Conservation (phyloP, 2,888 invertebrate species). For the Brachyopa scutellaris region DNA sequence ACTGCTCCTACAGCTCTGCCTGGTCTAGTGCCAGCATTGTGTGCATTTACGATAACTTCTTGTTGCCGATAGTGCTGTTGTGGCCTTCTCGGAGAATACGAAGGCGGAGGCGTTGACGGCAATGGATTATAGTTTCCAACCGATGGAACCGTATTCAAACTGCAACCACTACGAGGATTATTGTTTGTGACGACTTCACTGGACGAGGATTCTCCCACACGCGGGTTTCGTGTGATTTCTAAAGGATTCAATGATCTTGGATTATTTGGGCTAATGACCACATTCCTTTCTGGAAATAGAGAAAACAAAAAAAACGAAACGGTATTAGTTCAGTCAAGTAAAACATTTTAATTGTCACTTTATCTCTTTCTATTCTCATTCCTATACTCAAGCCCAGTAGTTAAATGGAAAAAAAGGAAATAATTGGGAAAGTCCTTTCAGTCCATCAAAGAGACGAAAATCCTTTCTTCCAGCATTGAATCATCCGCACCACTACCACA, state of each 20-base stretch:
- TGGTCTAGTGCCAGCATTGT: constrained; percentile 39
- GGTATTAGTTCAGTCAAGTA: constrained; percentile 39
- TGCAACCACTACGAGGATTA: constrained; percentile 23
- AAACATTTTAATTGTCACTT: constrained; percentile 70
- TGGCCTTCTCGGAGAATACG: constrained; percentile 76
- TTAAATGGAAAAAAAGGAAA: constrained; percentile 13
- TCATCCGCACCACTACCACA: constrained; percentile 14
- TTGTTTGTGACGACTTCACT: constrained; percentile 48
- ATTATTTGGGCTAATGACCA: constrained; percentile 19
- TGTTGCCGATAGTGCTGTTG: constrained; percentile 23
- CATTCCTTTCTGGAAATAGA: constrained; percentile 64
- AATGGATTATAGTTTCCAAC: constrained; percentile 74
- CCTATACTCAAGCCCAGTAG: neutral
- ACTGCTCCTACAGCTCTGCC: constrained; percentile 29
- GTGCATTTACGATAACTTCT: constrained; percentile 35
- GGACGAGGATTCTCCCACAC: constrained; percentile 24
- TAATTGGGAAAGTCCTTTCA: constrained; percentile 26
- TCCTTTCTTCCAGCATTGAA: constrained; percentile 34
- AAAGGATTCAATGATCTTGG: constrained; percentile 57
- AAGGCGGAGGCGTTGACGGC: constrained; percentile 79
- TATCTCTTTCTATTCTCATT: neutral
- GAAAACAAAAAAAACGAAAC: constrained; percentile 15
- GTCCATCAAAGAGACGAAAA: constrained; percentile 21
- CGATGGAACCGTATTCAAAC: constrained; percentile 73
- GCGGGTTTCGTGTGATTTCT: constrained; percentile 61